Conservation (phyloP, 2,888 invertebrate genomes). For the Nebria brevicollis region DNA sequence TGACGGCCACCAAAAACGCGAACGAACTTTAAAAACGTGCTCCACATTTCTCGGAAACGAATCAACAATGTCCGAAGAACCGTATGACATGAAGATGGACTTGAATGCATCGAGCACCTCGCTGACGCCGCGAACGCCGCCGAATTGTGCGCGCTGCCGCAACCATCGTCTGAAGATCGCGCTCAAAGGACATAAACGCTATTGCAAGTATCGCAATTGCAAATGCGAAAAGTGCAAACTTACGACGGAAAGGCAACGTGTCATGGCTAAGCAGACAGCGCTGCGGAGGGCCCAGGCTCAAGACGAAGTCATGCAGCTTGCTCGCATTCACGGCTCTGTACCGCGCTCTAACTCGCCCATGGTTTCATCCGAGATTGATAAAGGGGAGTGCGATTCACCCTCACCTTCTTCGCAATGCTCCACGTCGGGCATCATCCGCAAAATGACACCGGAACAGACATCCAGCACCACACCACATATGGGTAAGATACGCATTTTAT, state of each 20-base stretch:
- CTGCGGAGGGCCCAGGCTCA: constrained; percentile 85
- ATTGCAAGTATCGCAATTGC: constrained; percentile 87
- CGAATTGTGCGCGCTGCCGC: constrained; percentile 91
- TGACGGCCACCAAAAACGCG: not conserved
- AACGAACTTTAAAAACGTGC: not conserved
- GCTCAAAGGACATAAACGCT: constrained; percentile 91
- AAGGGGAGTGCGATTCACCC: constrained; percentile 68
- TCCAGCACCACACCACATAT: constrained; percentile 64
- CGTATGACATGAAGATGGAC: constrained; percentile 66
- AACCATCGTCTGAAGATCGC: constrained; percentile 91
- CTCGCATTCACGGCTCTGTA: constrained; percentile 56
- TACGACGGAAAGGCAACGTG: constrained; percentile 86
- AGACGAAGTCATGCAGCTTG: constrained; percentile 73
- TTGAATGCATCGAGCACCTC: constrained; percentile 68
- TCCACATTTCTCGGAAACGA: too few relatives aligned
- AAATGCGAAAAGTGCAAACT: constrained; percentile 87
- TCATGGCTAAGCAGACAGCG: constrained; percentile 91
- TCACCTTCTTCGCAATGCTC: constrained; percentile 71
- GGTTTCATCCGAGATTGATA: constrained; percentile 59
- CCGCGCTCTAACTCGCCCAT: constrained; percentile 61
- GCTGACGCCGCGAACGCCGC: constrained; percentile 79
- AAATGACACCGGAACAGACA: constrained; percentile 61
- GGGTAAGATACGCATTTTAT: constrained; percentile 59
- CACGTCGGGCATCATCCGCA: constrained; percentile 64
- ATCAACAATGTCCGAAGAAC: constrained; percentile 64